phyloP scores from a whole-genome alignment of 2,888 invertebrate genomes.

The Carterocephalus palaemon region DNA sequence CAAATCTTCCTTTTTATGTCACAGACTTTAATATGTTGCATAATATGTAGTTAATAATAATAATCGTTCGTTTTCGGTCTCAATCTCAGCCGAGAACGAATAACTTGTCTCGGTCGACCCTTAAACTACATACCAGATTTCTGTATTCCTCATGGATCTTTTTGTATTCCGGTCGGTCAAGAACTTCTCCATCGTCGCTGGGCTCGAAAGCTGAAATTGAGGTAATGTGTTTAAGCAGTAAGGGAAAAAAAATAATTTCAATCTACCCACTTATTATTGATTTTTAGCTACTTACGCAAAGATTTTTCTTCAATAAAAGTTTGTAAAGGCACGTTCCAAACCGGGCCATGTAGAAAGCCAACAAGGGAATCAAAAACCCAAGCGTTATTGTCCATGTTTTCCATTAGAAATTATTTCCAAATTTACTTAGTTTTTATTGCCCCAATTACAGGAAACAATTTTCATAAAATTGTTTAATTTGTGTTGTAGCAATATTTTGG shows the following conservation, averaged over 20 bases:
- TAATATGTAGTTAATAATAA: no score
- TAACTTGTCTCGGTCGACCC: no score
- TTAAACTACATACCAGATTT: constrained; percentile 83
- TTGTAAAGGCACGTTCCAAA: constrained; percentile 94
- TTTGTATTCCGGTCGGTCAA: constrained; percentile 86
- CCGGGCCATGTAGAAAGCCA: constrained; percentile 93
- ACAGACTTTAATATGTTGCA: no score
- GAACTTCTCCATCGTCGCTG: constrained; percentile 78
- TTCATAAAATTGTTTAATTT: no score
- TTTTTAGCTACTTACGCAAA: constrained; percentile 81
- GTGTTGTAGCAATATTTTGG: no score
- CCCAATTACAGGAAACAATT: no score
- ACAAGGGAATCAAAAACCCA: constrained; percentile 96
- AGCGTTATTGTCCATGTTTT: constrained; percentile 81
- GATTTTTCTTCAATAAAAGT: constrained; percentile 96
- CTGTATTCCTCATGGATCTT: constrained; percentile 91
- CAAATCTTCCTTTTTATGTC: no score
- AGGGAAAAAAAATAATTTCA: background rate
- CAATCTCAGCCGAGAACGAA: no score
- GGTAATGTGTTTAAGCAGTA: background rate
- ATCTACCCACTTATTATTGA: background rate
- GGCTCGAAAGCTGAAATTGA: constrained; percentile 89
- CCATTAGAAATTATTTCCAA: constrained; percentile 39
- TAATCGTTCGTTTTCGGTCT: no score
- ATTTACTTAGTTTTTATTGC: no score